Conservation (phyloP, 1,140 invertebrate species). For the Agrilus planipennis region DNA sequence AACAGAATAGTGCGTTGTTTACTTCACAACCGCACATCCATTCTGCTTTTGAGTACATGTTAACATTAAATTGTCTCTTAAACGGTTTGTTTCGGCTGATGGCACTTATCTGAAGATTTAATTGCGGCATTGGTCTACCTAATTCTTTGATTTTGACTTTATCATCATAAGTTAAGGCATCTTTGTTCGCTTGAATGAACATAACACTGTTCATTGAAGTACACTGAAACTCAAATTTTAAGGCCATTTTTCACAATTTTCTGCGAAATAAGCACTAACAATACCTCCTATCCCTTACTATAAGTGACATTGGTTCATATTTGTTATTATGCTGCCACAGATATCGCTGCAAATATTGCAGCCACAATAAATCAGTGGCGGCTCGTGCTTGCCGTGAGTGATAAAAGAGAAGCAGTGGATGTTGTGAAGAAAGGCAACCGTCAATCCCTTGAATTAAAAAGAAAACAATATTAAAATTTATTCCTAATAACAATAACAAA, state of each 20-base stretch:
- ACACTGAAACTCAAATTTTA: too few species aligned
- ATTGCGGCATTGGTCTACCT: conserved; percentile 8
- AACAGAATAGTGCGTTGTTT: conserved; percentile 15
- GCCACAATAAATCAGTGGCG: conserved; percentile 6
- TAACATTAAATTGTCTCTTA: conserved; percentile 10
- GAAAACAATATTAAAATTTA: neutral
- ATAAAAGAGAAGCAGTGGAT: neutral
- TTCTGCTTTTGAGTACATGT: conserved; percentile 8
- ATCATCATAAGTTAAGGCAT: neutral
- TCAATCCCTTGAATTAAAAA: neutral
- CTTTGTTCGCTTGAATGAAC: too few species aligned
- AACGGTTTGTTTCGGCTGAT: conserved; percentile 9
- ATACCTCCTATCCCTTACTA: too few species aligned
- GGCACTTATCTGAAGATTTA: conserved; percentile 3
- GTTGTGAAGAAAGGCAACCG: neutral
- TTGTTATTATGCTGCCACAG: too few species aligned
- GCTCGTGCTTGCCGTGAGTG: conserved; percentile 9
- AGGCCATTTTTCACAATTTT: too few species aligned
- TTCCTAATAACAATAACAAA: neutral
- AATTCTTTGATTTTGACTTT: neutral
- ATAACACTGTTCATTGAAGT: too few species aligned
- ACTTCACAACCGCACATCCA: conserved; percentile 14
- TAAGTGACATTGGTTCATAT: too few species aligned
- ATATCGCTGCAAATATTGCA: too few species aligned
- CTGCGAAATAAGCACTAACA: too few species aligned